A percentile compares a stretch with the other conserved stretches of the same genome.
These are phyloP conservation scores for Tachysurus fulvidraco DNA, from an alignment of 2,113 vertebrate species.

Conservation along the genomic window DNA sequence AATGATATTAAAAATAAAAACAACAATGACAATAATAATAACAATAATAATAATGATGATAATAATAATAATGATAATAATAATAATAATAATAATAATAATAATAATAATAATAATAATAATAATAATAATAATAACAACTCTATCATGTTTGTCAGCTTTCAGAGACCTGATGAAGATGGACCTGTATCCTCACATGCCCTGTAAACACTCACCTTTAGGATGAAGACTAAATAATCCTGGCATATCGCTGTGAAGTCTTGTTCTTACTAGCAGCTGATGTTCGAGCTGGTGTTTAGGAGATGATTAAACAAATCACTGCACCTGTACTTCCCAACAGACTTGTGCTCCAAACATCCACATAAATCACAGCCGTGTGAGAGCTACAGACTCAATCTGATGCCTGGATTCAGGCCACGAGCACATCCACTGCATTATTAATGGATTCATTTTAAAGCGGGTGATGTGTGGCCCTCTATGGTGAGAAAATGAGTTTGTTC, in stretches of 20 bases:
- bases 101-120: not conserved
- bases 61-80: not conserved
- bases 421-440: not conserved
- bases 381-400: conserved; percentile 4
- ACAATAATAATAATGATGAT: not conserved
- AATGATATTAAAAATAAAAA: not conserved
- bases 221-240: conserved; percentile 38
- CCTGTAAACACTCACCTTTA: conserved; percentile 21
- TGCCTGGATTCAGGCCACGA: conserved; percentile 6
- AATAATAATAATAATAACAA: not conserved
- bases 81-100: not conserved
- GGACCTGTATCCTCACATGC: not conserved
- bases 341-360: conserved; percentile 41
- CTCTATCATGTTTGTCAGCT: not conserved
- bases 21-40: no score
- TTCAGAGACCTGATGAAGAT: not conserved
- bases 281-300: conserved; percentile 37
- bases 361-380: conserved; percentile 27
- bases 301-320: conserved; percentile 51
- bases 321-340: conserved; percentile 34
- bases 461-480: not conserved
- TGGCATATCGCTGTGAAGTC: conserved; percentile 31
- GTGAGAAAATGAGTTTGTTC: not conserved
- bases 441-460: not conserved
- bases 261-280: conserved; percentile 18